Base-by-base conservation (phyloP, 2,888 invertebrate species). In the Rhingia rostrata region DNA sequence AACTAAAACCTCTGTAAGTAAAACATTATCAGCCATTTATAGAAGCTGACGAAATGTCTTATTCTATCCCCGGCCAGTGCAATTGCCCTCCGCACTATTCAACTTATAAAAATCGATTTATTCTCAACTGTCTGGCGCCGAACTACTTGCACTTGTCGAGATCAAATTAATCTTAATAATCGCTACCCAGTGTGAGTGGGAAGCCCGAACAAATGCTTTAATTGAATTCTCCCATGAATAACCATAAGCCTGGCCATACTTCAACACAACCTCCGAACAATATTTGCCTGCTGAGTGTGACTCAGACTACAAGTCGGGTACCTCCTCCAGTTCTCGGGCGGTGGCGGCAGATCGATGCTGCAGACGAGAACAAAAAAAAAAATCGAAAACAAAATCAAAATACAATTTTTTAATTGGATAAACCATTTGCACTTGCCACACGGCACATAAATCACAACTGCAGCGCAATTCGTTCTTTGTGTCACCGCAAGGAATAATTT, bases 391-490 rank as follows among this genome's bases (percentile, higher is more conserved):
- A 14, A 37, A 43, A n/a, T 64, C 54, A 47, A 66, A 69, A 78
- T 78, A 72, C 79, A 64, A 47, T 69, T 83, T 83, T 84, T 84
- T 84, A 84, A 84, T 84, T 84, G 84, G 84, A 80, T 75, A 84
- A 84, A 60, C 84, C 84, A 84, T 84, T 84, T 84, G 70, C 84
- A 84, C 84, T 84, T 84, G 84, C 84, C 84, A 84, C 7, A 75
- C 58, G 84, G 66, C 69, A 79, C 84, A 84, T 84, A 84, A 84
- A 84, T 84, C 84, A 84, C 84, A 84, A 80, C 54, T 80, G 84
- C 80, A 84, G 84, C 75, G 74, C 80, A 84, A 84, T 84, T 84
- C 84, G 84, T 84, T 84, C 84, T 84, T 84, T 84, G 80, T 80
- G 80, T 80, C 80, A 84, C 80, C 80, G 70, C 84, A 61, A 79